Percentiles rank a stretch among this genome's conserved stretches.
Conservation (phyloP, 64 coral and sea anemone species). For the Montipora sp. region DNA sequence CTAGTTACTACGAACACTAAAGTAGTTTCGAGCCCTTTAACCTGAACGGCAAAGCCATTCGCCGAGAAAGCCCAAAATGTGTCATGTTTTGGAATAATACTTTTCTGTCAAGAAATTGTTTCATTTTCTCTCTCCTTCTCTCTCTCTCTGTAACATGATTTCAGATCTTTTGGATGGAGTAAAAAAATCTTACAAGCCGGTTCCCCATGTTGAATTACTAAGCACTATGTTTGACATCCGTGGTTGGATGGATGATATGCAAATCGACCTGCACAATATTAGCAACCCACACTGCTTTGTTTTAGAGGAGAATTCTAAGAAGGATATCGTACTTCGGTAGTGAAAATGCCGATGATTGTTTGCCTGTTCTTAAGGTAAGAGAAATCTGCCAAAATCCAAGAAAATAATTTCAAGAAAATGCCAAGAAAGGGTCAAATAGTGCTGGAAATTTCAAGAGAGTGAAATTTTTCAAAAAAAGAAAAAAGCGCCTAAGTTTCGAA, state of each 20-base stretch:
- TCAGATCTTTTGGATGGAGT: constrained; percentile 16
- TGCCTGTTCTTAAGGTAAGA: constrained; percentile 27
- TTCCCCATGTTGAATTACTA: neutral
- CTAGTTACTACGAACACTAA: too few species aligned
- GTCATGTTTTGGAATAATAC: too few species aligned
- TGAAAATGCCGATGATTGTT: constrained; percentile 5
- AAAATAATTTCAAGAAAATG: neutral
- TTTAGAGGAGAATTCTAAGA: neutral
- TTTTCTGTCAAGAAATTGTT: neutral
- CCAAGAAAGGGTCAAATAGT: neutral
- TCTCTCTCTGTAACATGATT: neutral
- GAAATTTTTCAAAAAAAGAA: neutral
- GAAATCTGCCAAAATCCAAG: neutral
- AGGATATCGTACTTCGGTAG: constrained; percentile 18
- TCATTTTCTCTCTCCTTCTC: neutral
- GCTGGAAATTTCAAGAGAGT: too few species aligned
- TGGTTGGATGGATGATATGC: neutral
- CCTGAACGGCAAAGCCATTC: neutral
- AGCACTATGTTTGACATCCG: neutral
- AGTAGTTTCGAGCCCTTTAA: too few species aligned
- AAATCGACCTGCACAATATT: constrained; percentile 13
- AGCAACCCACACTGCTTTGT: constrained; percentile 42
- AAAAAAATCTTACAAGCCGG: constrained; percentile 8
- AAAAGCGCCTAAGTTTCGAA: neutral
- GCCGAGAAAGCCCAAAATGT: neutral